A percentile compares a stretch with the other conserved stretches of the same genome.
These are phyloP conservation scores for Steinernema feltiae DNA, from an alignment of 1,140 invertebrate species.

Conservation along the genomic window DNA sequence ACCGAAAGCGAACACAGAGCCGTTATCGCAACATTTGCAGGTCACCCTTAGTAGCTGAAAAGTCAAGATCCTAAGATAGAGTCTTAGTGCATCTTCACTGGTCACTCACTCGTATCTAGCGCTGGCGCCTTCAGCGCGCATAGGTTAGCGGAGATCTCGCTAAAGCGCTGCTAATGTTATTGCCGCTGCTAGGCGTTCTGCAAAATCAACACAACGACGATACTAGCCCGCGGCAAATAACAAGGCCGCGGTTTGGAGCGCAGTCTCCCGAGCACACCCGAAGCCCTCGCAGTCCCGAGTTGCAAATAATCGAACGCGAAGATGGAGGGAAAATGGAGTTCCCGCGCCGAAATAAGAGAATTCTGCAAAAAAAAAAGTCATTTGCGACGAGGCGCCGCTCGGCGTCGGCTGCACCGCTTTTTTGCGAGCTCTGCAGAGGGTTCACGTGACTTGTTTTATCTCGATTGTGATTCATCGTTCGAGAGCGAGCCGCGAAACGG, in stretches of 20 bases:
- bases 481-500: background rate
- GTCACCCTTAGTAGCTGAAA: too few species aligned
- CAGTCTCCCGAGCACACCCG: too few species aligned
- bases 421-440: background rate
- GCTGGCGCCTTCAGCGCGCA: too few species aligned
- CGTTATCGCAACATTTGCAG: too few species aligned
- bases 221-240: background rate
- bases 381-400: background rate
- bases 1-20: too few species aligned
- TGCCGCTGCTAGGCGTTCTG: background rate
- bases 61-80: too few species aligned
- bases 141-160: too few species aligned
- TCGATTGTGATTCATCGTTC: background rate
- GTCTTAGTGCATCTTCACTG: too few species aligned
- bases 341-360: background rate
- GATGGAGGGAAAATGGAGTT: background rate
- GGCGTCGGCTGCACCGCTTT: background rate
- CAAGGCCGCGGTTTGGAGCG: too few species aligned
- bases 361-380: too few species aligned
- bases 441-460: slow-evolving; percentile 1
- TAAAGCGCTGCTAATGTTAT: background rate
- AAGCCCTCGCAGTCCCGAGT: too few species aligned
- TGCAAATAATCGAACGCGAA: background rate
- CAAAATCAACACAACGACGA: background rate
- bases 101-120: too few species aligned